Base-by-base conservation (phyloP, 2,797 vertebrate genomes). In the Mormyrops attenuatus region DNA sequence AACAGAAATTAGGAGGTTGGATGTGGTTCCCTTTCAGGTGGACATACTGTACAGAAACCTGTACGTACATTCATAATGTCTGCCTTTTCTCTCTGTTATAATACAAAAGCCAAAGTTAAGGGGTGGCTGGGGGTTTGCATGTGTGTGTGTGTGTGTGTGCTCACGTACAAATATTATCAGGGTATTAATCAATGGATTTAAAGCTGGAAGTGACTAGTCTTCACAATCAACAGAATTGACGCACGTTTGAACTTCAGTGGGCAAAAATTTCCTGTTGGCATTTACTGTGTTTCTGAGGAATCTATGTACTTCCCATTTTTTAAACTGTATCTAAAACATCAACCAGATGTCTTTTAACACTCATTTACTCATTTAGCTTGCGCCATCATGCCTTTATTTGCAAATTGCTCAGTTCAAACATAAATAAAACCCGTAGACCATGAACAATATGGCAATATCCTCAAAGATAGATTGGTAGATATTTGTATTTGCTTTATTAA, bases 361-460 rank as follows among this genome's bases (percentile, higher is more conserved):
- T 86, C 22, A 73, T 26, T 50, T 15, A 11, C n/a, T 7, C 38
- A 85, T 26, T 52, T 20, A 52, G 82, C 47, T 53, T 49, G 55
- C 3, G 11, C 50, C 22, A 6, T 50, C 49, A 4, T 85, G 22
- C 11, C 84, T 55, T 53, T 55, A 30, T 52, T 15, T 50, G 9
- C 26, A 87, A 87, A 87, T 87, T 20, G 7, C 85, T 87, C 85
- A 41, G 52, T 87, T 87, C 85, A 60, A 85, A 87, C 53, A 41
- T 17, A 60, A 57, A 41, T 57, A 44, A 87, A 87, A n/a, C 13
- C 30, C 0, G 7, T 9, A 57, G 47, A 41, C 26, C 53, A 60
- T 52, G 26, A 20, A 38, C 50, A 52, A 73, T 17, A 73, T 0
- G 13, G 66, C 85, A 87, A 38, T 26, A 30, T 55, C n/a, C n/a